Conservation (phyloP, 64 coral and sea anemone genomes). For the Montipora efflorescens region DNA sequence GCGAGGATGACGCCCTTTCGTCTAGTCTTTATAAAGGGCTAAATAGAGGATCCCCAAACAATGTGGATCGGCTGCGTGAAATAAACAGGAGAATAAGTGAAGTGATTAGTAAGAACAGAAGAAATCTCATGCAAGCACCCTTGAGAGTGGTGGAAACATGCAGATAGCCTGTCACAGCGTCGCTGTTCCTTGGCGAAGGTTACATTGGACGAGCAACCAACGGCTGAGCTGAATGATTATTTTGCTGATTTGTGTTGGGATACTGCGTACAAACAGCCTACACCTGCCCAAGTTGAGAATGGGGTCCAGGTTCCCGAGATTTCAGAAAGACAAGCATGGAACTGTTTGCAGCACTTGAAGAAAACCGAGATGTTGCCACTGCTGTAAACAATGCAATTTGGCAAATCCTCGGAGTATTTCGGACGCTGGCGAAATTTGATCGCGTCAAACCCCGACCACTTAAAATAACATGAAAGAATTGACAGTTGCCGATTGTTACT, state of each 20-base stretch:
- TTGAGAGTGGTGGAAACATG: conserved; percentile 59
- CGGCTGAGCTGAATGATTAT: conserved; percentile 65
- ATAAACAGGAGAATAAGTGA: no score
- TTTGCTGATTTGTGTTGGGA: conserved; percentile 64
- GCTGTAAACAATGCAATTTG: no score
- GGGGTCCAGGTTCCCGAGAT: conserved; percentile 55
- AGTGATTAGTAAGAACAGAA: conserved; percentile 24
- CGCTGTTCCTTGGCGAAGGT: conserved; percentile 40
- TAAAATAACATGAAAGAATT: no score
- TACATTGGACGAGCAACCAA: conserved; percentile 47
- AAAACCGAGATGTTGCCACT: conserved; percentile 10
- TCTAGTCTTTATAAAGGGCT: no score
- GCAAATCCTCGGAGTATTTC: no score
- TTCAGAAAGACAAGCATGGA: conserved; percentile 70
- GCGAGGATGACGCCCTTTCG: no score
- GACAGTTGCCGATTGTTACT: no score
- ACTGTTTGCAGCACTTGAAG: conserved; percentile 49
- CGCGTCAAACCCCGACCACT: no score
- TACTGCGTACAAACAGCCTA: conserved; percentile 53
- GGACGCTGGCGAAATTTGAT: no score
- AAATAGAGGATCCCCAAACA: no score
- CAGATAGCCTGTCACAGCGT: conserved; percentile 62
- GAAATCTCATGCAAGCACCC: conserved; percentile 51
- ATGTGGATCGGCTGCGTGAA: no score
- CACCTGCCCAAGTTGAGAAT: conserved; percentile 21